Evolutionary conservation across 1,140 invertebrate species (phyloP).

Genomic region (Bombyx mandarina): DNA sequence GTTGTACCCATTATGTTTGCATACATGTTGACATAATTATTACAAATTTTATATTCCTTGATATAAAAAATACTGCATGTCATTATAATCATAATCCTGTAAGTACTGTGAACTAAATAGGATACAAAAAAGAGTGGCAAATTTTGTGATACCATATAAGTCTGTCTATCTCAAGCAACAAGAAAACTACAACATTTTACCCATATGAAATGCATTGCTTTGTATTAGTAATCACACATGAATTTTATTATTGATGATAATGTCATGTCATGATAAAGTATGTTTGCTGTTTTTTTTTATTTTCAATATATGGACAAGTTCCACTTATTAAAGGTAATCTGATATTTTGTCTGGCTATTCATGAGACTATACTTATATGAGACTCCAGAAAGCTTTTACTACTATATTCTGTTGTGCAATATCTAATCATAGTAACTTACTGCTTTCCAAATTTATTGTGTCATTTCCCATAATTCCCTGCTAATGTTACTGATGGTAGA

Average conservation of each 20-base stretch:
- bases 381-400: neutral
- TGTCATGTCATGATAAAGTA: no score
- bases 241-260: no score
- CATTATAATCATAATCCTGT: neutral
- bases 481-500: neutral
- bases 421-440: neutral
- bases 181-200: neutral
- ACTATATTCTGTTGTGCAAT: neutral
- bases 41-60: neutral
- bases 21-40: neutral
- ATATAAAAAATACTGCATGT: neutral
- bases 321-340: no score
- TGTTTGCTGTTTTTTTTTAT: no score
- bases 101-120: neutral
- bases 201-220: no score
- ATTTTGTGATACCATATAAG: neutral
- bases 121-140: neutral
- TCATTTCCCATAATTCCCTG: neutral
- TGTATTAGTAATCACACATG: no score
- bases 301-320: no score
- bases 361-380: no score
- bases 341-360: no score
- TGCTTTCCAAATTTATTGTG: neutral
- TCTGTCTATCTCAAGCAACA: neutral
- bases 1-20: neutral